Conservation (phyloP, 2,113 vertebrate species). For the Nyctereutes procyonoides region DNA sequence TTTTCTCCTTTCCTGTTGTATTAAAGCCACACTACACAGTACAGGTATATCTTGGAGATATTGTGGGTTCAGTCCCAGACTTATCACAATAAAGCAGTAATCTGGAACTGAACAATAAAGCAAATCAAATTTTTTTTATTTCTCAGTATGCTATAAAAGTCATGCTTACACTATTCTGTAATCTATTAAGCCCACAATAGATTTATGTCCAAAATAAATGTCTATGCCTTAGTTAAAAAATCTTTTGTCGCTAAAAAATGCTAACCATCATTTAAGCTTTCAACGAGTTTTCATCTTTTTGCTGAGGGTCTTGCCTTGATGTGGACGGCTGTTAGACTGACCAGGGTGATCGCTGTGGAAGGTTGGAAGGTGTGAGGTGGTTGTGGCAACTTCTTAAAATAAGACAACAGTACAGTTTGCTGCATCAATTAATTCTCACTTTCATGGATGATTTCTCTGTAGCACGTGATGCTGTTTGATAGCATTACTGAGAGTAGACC, state of each 20-base stretch:
- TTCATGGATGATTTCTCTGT: background rate
- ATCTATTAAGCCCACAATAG: background rate
- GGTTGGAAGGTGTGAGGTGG: background rate
- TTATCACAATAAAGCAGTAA: background rate
- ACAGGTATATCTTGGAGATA: background rate
- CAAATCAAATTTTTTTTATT: background rate
- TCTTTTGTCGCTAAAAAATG: background rate
- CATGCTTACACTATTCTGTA: background rate
- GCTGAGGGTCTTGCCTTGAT: background rate
- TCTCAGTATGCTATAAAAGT: background rate
- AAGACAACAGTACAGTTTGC: background rate
- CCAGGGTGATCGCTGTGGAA: background rate
- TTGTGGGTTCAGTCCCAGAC: background rate
- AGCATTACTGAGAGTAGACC: background rate
- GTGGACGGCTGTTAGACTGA: background rate
- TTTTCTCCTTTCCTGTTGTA: background rate
- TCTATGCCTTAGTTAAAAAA: background rate
- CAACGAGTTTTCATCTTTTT: background rate
- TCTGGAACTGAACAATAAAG: background rate
- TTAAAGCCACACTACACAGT: background rate
- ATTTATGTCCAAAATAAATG: background rate
- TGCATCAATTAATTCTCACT: background rate
- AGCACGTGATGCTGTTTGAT: background rate
- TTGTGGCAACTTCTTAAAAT: background rate
- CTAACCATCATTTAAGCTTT: background rate